These are phyloP conservation scores for Zaprionus camerounensis DNA, from an alignment of 1,140 invertebrate species.

Conservation along the genomic window DNA sequence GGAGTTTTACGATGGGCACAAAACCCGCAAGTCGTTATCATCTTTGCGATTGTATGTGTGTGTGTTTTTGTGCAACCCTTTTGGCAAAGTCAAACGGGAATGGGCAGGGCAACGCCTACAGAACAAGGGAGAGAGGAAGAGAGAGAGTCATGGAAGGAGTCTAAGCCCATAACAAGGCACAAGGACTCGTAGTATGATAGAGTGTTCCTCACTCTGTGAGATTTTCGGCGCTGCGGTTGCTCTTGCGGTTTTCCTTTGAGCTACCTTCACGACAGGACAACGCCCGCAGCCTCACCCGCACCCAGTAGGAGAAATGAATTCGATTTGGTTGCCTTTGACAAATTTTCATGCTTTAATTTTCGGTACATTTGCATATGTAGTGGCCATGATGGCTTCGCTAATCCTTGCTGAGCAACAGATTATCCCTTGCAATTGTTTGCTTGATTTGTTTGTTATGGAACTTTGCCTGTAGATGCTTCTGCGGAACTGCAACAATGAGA, in stretches of 20 bases:
- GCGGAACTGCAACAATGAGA: constrained; percentile 52
- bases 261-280: constrained; percentile 37
- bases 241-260: constrained; percentile 54
- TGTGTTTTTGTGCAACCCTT: constrained; percentile 52
- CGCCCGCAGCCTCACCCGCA: constrained; percentile 8
- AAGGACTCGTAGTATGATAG: background rate
- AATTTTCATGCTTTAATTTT: constrained; percentile 81
- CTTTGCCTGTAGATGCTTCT: constrained; percentile 24
- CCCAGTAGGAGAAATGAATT: constrained; percentile 26
- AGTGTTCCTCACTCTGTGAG: constrained; percentile 1
- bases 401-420: constrained; percentile 81
- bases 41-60: constrained; percentile 42
- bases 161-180: constrained; percentile 73
- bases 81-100: constrained; percentile 48
- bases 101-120: constrained; percentile 45
- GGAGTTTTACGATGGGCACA: constrained; percentile 62
- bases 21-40: constrained; percentile 79
- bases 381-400: constrained; percentile 47
- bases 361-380: constrained; percentile 68
- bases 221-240: constrained; percentile 60
- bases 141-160: constrained; percentile 38
- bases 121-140: constrained; percentile 1
- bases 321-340: constrained; percentile 54
- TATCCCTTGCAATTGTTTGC: constrained; percentile 80
- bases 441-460: constrained; percentile 77